Evolutionary conservation across 2,113 vertebrate species (phyloP), one percentile per base, ranked within the genome.

Genomic region (Ellobius talpinus): DNA sequence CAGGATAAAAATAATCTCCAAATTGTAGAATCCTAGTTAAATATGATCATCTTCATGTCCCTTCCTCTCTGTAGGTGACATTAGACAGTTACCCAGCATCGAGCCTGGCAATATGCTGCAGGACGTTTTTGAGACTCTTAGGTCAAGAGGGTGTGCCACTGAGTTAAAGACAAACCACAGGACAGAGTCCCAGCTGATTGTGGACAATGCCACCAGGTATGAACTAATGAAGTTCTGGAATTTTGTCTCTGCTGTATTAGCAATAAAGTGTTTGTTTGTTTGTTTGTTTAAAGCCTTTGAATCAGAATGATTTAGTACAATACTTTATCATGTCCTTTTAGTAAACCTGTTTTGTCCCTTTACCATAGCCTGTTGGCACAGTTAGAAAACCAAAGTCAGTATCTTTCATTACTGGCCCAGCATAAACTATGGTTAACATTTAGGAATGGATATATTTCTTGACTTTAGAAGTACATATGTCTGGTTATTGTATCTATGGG

Each of bases 31-130:
- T 33, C 39, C 61, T 24, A 6, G 10, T 19, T 87, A 78, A 16
- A 5, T 58, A 74, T 77, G 72, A 73, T 66, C 26, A 87, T 21
- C 24, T 89, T 91, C 19, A 0, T 82, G 45, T 45, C 55, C 1
- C 19, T 21, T 58, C 86, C 11, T 6, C 36, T 85, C 26, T 98
- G 92, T 77, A 99, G 99, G 99, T 97, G 99, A 99, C 97, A 92
- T 99, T 77, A 98, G 98, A 45, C 99, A 99, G 89, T 97, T 99
- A 39, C 99, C 99, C 61, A 99, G 99, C 97, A 99, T 99, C 96
- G 98, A 99, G 39, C 99, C 99, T 79, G 99, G 99, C 58, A 99
- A 99, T 93, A 82, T 98, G 95, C 96, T 99, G 45, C 94, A 96
- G 65, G 99, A 99, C 97, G 87, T 99, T 93, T 99, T 99, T 97